These are phyloP conservation scores for Menura novaehollandiae DNA, from an alignment of 2,113 vertebrate species.

Conservation along the genomic window DNA sequence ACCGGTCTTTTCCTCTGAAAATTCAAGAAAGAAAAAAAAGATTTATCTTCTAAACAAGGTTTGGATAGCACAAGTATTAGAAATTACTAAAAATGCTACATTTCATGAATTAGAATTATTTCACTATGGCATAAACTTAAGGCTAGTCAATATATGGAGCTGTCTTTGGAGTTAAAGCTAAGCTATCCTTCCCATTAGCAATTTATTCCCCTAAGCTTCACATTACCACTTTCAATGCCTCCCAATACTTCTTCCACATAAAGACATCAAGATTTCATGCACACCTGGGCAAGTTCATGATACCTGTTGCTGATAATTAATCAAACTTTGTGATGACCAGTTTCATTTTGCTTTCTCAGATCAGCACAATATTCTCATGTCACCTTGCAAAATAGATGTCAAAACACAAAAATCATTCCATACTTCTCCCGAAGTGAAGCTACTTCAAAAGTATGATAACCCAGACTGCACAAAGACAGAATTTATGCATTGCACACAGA, in stretches of 20 bases:
- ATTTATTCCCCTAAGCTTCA: background rate
- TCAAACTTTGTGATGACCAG: background rate
- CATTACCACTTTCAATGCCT: background rate
- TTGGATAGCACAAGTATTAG: background rate
- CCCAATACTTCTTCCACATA: background rate
- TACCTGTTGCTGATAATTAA: background rate
- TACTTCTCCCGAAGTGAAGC: background rate
- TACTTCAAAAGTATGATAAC: background rate
- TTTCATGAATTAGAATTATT: background rate
- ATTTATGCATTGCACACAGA: background rate
- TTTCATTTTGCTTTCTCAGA: background rate
- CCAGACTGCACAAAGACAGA: background rate
- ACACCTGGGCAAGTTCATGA: background rate
- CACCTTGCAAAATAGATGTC: background rate
- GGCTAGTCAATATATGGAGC: background rate
- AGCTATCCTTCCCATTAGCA: background rate
- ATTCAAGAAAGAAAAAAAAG: background rate
- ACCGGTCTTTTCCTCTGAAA: conserved; percentile 88
- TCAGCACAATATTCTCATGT: background rate
- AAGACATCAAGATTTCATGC: background rate
- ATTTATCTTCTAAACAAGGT: background rate
- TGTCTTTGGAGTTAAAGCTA: background rate
- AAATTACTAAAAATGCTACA: background rate
- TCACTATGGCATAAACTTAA: background rate
- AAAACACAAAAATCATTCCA: background rate